Conservation (phyloP, 2,888 invertebrate genomes). For the Parnassius smintheus region DNA sequence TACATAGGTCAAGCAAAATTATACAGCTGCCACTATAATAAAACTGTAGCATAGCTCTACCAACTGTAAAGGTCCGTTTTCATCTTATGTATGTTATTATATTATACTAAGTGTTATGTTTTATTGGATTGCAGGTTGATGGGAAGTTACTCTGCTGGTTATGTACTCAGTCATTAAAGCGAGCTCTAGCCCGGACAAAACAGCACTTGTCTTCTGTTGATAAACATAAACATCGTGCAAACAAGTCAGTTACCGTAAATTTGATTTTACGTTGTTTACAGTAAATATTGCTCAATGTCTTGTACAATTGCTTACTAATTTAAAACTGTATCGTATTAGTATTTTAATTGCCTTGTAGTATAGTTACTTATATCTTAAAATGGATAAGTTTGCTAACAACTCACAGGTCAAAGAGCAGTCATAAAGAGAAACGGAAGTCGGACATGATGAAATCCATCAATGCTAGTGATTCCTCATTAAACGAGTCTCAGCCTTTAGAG, state of each 20-base stretch:
- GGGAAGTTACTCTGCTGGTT: slow-evolving; percentile 97
- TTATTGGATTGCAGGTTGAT: slow-evolving; percentile 85
- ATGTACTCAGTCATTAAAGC: slow-evolving; percentile 95
- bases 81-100: no score
- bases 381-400: slow-evolving; percentile 22
- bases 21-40: no score
- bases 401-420: slow-evolving; percentile 83
- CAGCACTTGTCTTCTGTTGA: slow-evolving; percentile 85
- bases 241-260: slow-evolving; percentile 62
- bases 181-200: slow-evolving; percentile 95
- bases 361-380: slow-evolving; percentile 5
- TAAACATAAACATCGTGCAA: slow-evolving; percentile 79
- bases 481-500: slow-evolving; percentile 67
- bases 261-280: neutral
- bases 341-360: no score
- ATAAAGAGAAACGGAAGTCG: slow-evolving; percentile 85
- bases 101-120: no score
- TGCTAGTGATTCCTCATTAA: slow-evolving; percentile 55
- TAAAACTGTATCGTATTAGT: no score
- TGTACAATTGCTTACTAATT: no score
- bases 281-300: no score
- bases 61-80: no score
- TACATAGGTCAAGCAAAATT: no score
- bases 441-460: slow-evolving; percentile 80
- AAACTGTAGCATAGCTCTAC: no score